Evolutionary conservation across 1,140 invertebrate species (phyloP).

Genomic region (Hypothenemus hampei): DNA sequence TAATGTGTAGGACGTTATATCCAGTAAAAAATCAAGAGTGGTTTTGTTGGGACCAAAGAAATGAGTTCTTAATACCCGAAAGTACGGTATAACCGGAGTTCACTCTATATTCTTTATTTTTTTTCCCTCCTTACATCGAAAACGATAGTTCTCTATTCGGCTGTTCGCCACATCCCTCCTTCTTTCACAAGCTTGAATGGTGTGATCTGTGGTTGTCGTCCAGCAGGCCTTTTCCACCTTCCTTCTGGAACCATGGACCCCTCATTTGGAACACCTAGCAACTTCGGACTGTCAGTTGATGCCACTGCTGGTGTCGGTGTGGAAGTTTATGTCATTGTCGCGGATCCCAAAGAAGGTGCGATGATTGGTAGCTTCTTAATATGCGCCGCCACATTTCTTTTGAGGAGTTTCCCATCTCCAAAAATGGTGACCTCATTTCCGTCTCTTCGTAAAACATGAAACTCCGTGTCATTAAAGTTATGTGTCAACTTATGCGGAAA

Average conservation of each 20-base stretch:
- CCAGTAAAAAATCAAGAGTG: no score
- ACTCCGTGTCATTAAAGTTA: conserved; percentile 11
- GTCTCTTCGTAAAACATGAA: background rate
- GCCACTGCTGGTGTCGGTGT: background rate
- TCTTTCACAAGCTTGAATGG: background rate
- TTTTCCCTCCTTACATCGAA: no score
- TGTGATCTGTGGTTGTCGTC: background rate
- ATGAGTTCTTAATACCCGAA: no score
- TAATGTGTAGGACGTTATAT: no score
- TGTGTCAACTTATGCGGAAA: conserved; percentile 18
- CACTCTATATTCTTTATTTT: no score
- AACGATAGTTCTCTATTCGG: no score
- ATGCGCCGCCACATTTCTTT: conserved; percentile 3
- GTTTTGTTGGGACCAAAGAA: no score
- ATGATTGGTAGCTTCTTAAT: conserved; percentile 5
- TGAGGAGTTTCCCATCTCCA: background rate
- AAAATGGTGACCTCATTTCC: conserved; percentile 3
- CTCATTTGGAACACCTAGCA: no score
- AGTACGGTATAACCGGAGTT: no score
- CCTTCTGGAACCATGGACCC: background rate
- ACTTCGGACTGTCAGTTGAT: background rate
- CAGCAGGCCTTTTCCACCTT: no score
- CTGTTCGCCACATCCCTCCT: background rate
- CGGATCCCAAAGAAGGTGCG: background rate
- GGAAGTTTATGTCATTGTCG: background rate